Percentiles rank a stretch among this genome's conserved stretches.
Evolutionary conservation across 2,113 vertebrate genomes (phyloP).

Genomic region (Stigmatopora argus): DNA sequence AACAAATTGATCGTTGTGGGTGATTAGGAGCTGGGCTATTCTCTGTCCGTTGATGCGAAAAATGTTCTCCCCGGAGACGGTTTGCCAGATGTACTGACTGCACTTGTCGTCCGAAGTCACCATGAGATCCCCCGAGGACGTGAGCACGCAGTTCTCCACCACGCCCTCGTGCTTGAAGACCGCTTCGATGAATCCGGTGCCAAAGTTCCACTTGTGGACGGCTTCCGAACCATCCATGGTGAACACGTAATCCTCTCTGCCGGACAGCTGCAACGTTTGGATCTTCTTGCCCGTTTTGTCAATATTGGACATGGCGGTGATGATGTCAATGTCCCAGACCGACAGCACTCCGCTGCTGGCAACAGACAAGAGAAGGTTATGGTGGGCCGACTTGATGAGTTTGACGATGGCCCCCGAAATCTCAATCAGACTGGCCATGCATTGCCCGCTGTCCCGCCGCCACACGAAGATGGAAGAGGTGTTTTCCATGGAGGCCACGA

Average conservation of each 20-base stretch:
- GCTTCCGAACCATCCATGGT: constrained; percentile 92
- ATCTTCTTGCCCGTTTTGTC: constrained; percentile 97
- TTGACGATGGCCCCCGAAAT: constrained; percentile 95
- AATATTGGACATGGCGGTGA: constrained; percentile 98
- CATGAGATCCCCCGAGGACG: constrained; percentile 91
- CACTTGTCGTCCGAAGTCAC: constrained; percentile 93
- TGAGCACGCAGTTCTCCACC: constrained; percentile 93
- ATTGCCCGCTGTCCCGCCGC: constrained; percentile 94
- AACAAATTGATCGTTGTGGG: constrained; percentile 97
- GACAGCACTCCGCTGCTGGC: constrained; percentile 94
- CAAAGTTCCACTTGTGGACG: constrained; percentile 97
- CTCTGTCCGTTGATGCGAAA: constrained; percentile 94
- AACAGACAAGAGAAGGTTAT: constrained; percentile 91
- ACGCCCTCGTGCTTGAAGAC: constrained; percentile 94
- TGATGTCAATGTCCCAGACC: constrained; percentile 97
- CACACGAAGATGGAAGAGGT: constrained; percentile 98
- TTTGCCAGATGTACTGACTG: constrained; percentile 97
- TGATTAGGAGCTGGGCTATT: constrained; percentile 93
- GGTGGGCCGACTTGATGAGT: constrained; percentile 92
- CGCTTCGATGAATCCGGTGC: constrained; percentile 92
- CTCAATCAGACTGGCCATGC: constrained; percentile 96
- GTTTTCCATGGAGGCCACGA: constrained; percentile 97
- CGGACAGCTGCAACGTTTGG: constrained; percentile 81
- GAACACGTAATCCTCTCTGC: constrained; percentile 92
- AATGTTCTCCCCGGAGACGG: constrained; percentile 87